Evolutionary conservation across 2,888 invertebrate genomes (phyloP).

Genomic region (Didymodactylos carnosus): DNA sequence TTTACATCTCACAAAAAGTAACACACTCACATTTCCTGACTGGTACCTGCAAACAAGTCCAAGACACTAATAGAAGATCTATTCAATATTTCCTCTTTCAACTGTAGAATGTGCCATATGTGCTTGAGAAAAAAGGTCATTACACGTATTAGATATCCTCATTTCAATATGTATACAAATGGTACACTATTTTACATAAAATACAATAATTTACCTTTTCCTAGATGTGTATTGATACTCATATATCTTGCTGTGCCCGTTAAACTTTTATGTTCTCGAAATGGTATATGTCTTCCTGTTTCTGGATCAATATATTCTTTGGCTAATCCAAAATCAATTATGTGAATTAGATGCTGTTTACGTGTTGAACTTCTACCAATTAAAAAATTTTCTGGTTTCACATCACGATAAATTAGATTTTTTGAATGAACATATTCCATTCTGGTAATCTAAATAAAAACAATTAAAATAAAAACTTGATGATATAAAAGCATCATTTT

Average conservation of each 20-base stretch:
- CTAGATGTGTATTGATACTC: slow-evolving; percentile 99
- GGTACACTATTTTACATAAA: neutral
- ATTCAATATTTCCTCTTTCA: too few relatives aligned
- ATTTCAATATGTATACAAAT: too few relatives aligned
- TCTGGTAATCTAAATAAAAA: slow-evolving; percentile 49
- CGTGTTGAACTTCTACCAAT: slow-evolving; percentile 89
- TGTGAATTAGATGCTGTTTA: slow-evolving; percentile 94
- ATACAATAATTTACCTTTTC: slow-evolving; percentile 43
- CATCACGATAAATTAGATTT: slow-evolving; percentile 93
- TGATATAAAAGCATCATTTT: neutral
- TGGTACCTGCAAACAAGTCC: too few relatives aligned
- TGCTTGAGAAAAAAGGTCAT: too few relatives aligned
- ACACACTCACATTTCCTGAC: too few relatives aligned
- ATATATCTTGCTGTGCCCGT: slow-evolving; percentile 97
- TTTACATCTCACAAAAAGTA: too few relatives aligned
- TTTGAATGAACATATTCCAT: slow-evolving; percentile 99
- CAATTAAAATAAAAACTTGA: neutral
- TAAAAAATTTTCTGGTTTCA: slow-evolving; percentile 98
- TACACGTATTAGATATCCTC: too few relatives aligned
- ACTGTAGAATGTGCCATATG: too few relatives aligned
- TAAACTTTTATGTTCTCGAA: slow-evolving; percentile 98
- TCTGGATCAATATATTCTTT: slow-evolving; percentile 99
- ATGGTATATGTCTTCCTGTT: slow-evolving; percentile 79
- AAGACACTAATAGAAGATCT: too few relatives aligned
- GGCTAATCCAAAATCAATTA: slow-evolving; percentile 99